These are phyloP conservation scores for Gorsachius magnificus DNA, from an alignment of 2,797 vertebrate genomes.

Conservation along the genomic window DNA sequence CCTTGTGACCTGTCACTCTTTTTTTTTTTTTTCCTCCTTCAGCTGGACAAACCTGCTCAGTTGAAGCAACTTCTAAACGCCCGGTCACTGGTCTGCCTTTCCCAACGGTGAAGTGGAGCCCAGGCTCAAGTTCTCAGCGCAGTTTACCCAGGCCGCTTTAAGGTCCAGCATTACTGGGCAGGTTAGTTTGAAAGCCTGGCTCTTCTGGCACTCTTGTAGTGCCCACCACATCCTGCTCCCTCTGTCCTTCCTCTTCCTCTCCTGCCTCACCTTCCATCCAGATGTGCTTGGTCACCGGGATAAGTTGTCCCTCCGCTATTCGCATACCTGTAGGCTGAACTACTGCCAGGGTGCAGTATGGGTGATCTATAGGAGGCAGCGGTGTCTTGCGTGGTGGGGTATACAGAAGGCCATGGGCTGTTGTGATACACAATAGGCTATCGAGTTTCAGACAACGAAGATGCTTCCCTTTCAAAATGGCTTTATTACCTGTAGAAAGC, in stretches of 20 bases:
- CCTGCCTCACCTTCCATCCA: not conserved
- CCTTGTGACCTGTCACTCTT: not conserved
- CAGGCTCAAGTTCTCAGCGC: fast-evolving
- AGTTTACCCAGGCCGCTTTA: not conserved
- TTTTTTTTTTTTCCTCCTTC: no score
- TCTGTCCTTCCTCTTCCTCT: not conserved
- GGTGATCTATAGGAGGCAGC: not conserved
- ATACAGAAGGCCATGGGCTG: not conserved
- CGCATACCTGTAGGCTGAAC: fast-evolving
- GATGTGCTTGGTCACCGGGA: no score
- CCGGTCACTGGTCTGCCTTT: not conserved
- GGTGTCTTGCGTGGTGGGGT: not conserved
- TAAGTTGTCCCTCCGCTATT: not conserved
- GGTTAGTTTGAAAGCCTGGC: not conserved
- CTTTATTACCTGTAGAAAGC: not conserved
- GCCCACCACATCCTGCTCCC: not conserved
- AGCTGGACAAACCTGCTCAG: not conserved
- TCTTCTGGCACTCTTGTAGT: not conserved
- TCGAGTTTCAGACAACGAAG: not conserved
- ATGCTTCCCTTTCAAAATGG: not conserved
- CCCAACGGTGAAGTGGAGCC: not conserved
- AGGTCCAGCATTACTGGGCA: not conserved
- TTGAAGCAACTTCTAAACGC: not conserved
- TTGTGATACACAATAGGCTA: no score
- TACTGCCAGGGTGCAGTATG: not conserved